Base-by-base conservation (phyloP, 1,140 invertebrate genomes). In the Spodoptera litura region DNA sequence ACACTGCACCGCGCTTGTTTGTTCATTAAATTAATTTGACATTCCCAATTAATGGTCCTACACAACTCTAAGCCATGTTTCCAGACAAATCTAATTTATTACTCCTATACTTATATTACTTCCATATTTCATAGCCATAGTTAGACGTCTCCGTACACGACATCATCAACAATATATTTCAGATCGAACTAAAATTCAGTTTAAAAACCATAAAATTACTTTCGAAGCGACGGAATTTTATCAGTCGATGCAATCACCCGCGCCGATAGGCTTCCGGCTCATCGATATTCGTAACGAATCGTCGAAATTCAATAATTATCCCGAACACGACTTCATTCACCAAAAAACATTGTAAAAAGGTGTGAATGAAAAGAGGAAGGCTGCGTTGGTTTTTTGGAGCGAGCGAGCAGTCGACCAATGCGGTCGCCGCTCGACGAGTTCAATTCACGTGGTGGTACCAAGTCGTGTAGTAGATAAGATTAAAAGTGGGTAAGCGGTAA, bases 231-330 rank as follows among this genome's bases (percentile, higher is more conserved):
- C 82, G 87, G 87, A 94, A 93, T 93, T 87, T 89, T 90, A 91
- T 90, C 90, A 89, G 81, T 87, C 83, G 87, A 89, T 81, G 87
- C 90, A 90, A 93, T 93, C 89, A 88, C 83, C 86, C 89, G 87
- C 89, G 84, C 87, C 83, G 87, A 88, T 85, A 74, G 87, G 92
- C 92, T 93, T 94, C 93, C 93, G 93, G 88, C 91, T 90, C 88
- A 91, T 93, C 93, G 92, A 94, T 94, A 92, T 93, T 93, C 92
- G 93, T 93, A 90, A 89, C 93, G 91, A 94, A 94, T 94, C 89
- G 90, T 90, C 85, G 88, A 93, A 94, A 93, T 93, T 94, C 89
- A 94, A 94, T 94, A 93, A 94, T 94, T 94, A 94, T 92, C 91
- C 88, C 88, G 87, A 90, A 93, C 92, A 94, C 91, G 91, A 94